phyloP scores from a whole-genome alignment of 2,888 invertebrate species.

The Hirtodrosophila alboralis region DNA sequence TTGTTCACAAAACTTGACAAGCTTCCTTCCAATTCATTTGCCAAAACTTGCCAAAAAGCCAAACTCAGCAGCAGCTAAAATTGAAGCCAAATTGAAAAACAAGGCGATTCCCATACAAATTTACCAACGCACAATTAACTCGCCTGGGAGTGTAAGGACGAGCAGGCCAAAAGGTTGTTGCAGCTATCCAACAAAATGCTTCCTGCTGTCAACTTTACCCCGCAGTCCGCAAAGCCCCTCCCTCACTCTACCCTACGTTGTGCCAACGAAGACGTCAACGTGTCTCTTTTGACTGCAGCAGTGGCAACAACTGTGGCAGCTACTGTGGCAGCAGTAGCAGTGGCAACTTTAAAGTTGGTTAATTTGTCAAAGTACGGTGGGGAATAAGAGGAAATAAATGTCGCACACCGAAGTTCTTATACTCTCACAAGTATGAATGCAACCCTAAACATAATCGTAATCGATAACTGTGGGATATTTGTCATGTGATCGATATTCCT shows the following conservation, averaged over 20 bases:
- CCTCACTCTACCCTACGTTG: conserved; percentile 3
- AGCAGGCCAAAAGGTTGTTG: conserved; percentile 23
- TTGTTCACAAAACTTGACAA: too few relatives aligned
- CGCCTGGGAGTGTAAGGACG: conserved; percentile 48
- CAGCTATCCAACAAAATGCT: conserved; percentile 35
- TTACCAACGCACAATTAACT: conserved; percentile 70
- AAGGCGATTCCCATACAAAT: conserved; percentile 60
- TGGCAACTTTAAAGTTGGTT: conserved; percentile 59
- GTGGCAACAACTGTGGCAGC: conserved; percentile 6
- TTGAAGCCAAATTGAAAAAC: conserved; percentile 8
- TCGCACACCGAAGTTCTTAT: conserved; percentile 4
- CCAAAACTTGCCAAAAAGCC: neutral
- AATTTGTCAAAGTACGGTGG: conserved; percentile 63
- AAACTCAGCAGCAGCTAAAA: conserved; percentile 8
- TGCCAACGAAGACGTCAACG: conserved; percentile 68
- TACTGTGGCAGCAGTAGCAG: conserved; percentile 10
- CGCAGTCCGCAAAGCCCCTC: too few relatives aligned
- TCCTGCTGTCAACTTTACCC: conserved; percentile 21
- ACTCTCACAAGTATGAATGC: conserved; percentile 2
- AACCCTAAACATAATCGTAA: too few relatives aligned
- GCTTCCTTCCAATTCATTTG: neutral
- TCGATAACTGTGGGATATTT: too few relatives aligned
- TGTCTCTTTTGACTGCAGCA: conserved; percentile 59
- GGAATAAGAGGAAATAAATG: neutral
- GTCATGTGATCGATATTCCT: too few relatives aligned